Conservation (phyloP, 2,888 invertebrate species). For the Cyclophora albipunctata region DNA sequence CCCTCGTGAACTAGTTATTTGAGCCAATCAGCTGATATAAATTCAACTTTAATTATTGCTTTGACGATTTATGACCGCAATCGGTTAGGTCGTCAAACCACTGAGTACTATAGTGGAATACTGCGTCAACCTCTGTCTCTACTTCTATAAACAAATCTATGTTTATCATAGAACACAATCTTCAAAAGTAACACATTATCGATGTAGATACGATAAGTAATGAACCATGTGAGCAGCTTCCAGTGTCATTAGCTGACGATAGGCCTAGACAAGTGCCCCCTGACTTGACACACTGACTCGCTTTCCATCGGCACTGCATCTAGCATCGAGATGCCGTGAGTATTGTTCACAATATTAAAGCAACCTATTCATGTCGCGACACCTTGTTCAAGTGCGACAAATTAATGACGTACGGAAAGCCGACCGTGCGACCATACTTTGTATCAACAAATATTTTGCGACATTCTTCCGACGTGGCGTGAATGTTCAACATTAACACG, state of each 20-base stretch:
- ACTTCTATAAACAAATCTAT: too few species aligned
- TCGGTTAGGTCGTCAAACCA: too few species aligned
- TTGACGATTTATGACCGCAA: too few species aligned
- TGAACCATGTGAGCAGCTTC: not conserved
- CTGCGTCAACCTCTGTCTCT: too few species aligned
- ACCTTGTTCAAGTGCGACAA: not conserved
- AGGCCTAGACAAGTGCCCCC: slow-evolving; percentile 26
- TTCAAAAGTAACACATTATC: too few species aligned
- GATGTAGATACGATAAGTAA: not conserved
- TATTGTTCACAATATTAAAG: slow-evolving; percentile 16
- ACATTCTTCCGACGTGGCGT: slow-evolving; percentile 1
- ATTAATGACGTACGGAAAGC: too few species aligned
- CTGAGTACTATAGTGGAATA: too few species aligned
- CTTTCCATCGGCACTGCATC: slow-evolving; percentile 51
- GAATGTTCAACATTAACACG: slow-evolving; percentile 5
- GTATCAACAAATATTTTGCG: not conserved
- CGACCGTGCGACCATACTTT: slow-evolving; percentile 1
- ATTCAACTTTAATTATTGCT: not conserved
- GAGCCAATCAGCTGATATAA: slow-evolving; percentile 5
- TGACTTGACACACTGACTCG: slow-evolving; percentile 70
- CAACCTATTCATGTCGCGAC: slow-evolving; percentile 7
- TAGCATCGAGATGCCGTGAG: slow-evolving; percentile 10
- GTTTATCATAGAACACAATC: too few species aligned
- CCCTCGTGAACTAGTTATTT: slow-evolving; percentile 5
- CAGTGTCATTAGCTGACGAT: slow-evolving; percentile 32